Evolutionary conservation across 1,140 invertebrate species (phyloP), one percentile per base, ranked within the genome.

Genomic region (Cylas formicarius): DNA sequence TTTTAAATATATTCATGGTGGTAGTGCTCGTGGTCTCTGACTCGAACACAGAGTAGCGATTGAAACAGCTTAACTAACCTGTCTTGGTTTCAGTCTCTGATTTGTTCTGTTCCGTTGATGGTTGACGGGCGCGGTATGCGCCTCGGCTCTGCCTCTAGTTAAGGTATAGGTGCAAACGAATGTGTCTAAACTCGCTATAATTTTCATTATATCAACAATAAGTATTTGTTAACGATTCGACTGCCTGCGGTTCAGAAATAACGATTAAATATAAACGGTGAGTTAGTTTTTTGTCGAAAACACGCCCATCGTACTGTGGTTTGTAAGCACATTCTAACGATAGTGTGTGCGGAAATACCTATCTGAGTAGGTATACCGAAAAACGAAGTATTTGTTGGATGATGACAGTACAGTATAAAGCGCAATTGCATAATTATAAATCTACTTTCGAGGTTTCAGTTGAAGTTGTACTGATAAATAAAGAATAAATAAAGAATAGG

Each of bases 351-450:
- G 21, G 44, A 52, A 48, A 43, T 44, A 52, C 27, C 52, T 50
- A 50, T 19, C 27, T 44, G 49, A 48, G 49, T 48, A 48, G 44
- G n/a, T n/a, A n/a, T n/a, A n/a, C n/a, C n/a, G n/a, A n/a, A n/a
- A n/a, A n/a, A n/a, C n/a, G n/a, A n/a, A n/a, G n/a, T 48, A 51
- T 50, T 52, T 47, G 52, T 54, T 48, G 40, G 48, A 46, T 49
- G 44, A 48, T 55, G 53, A 55, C 53, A 52, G 49, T 49, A 40
- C 52, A 48, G 52, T 45, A 42, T 52, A 17, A 55, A 55, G 45
- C 48, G 53, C 29, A 44, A 45, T 37, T 31, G 37, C 24, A 41
- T 32, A 29, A 19, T 29, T 43, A 47, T 52, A 22, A 32, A 36
- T 32, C 23, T 44, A 42, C 33, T 49, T 22, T 19, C 24, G 40